Conservation (phyloP, 2,113 vertebrate genomes). For the Scopus umbretta region DNA sequence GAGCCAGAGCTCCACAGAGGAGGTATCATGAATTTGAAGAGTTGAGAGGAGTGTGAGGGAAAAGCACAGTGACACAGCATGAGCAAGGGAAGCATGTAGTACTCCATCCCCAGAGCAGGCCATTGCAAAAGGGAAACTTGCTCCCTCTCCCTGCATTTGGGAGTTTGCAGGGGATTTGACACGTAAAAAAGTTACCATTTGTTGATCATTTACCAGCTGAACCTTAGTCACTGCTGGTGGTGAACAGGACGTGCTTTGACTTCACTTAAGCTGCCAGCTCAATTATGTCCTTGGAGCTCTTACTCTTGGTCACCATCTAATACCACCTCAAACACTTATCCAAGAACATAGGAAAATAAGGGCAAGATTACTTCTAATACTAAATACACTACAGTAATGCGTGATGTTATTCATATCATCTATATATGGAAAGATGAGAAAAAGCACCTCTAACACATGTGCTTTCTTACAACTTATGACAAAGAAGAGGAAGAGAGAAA, state of each 20-base stretch:
- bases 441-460: background rate
- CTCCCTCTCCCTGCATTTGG: background rate
- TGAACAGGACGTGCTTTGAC: background rate
- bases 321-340: background rate
- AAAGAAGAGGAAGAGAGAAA: too few relatives aligned
- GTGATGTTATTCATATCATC: background rate
- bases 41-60: background rate
- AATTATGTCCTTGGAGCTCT: background rate
- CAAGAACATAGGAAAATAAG: background rate
- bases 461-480: background rate
- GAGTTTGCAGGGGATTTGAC: background rate
- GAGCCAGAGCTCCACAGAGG: background rate
- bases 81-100: background rate
- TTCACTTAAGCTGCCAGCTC: background rate
- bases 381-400: background rate
- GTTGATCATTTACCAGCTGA: background rate
- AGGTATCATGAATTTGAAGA: background rate
- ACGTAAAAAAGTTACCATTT: background rate
- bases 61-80: background rate
- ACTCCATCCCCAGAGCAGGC: background rate
- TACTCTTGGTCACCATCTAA: background rate
- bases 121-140: background rate
- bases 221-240: background rate
- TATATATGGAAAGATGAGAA: background rate
- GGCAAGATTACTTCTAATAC: background rate